Evolutionary conservation across 1,140 invertebrate species (phyloP).

Genomic region (Scaptodrosophila lebanonensis): DNA sequence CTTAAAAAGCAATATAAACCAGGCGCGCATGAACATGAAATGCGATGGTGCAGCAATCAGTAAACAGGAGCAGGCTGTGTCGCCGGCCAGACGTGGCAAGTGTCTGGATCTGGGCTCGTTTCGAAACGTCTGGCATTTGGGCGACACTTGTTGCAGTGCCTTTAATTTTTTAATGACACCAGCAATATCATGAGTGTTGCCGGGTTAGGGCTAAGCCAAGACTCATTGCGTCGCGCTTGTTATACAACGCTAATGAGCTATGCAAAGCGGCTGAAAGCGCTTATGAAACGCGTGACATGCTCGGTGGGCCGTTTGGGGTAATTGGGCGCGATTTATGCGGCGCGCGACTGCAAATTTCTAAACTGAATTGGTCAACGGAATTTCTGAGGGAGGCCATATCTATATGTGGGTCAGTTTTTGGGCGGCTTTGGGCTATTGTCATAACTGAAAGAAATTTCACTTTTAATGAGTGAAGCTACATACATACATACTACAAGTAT

Average conservation of each 20-base stretch:
- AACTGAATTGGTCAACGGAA: conserved; percentile 66
- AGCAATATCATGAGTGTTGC: too few species aligned
- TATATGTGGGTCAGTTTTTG: conserved; percentile 55
- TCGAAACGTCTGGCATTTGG: too few species aligned
- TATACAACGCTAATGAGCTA: conserved; percentile 34
- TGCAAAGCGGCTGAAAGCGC: conserved; percentile 2
- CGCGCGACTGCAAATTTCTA: conserved; percentile 58
- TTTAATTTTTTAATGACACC: too few species aligned
- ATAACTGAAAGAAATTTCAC: conserved; percentile 68
- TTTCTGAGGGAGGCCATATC: conserved; percentile 30
- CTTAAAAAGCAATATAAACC: conserved; percentile 63
- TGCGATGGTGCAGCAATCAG: too few species aligned
- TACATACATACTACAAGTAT: not conserved
- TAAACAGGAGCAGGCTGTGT: too few species aligned
- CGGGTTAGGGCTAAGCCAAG: not conserved
- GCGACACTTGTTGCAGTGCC: too few species aligned
- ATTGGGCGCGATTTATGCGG: conserved; percentile 55
- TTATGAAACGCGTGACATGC: conserved; percentile 49
- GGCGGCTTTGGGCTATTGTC: conserved; percentile 19
- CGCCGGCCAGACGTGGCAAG: too few species aligned
- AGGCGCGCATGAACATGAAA: conserved; percentile 57
- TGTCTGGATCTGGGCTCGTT: too few species aligned
- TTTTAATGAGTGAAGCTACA: conserved; percentile 38
- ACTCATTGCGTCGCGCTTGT: not conserved
- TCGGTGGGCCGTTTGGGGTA: conserved; percentile 13